Percentiles rank a stretch among this genome's conserved stretches.
Conservation (phyloP, 92 coral and sea anemone genomes). For the Palythoa caribaeorum region DNA sequence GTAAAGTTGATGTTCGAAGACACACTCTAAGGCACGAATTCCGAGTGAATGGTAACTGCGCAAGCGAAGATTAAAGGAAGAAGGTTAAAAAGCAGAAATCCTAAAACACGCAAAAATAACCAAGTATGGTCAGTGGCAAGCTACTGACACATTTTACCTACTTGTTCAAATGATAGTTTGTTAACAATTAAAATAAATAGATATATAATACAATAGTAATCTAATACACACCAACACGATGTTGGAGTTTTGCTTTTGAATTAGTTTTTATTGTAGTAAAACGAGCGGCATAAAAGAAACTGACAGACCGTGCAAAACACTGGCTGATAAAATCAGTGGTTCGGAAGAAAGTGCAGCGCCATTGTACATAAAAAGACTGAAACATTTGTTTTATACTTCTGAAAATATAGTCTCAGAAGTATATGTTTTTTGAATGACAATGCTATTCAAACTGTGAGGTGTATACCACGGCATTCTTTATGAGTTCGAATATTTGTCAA, state of each 20-base stretch:
- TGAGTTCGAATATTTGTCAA: constrained; percentile 27
- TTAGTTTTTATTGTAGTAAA: constrained; percentile 23
- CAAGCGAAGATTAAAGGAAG: constrained; percentile 14
- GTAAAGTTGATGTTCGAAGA: constrained; percentile 88
- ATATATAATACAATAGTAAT: background rate
- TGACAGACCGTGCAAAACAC: background rate
- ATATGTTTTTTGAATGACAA: constrained; percentile 5
- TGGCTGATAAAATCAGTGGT: constrained; percentile 4
- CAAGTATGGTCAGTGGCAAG: background rate
- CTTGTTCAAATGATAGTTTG: background rate
- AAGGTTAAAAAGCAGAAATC: background rate
- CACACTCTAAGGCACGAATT: constrained; percentile 88
- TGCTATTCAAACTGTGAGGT: background rate
- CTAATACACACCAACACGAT: background rate
- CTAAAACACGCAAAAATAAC: background rate
- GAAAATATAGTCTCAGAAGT: background rate
- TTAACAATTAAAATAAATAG: constrained; percentile 4
- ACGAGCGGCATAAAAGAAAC: background rate
- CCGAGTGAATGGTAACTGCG: constrained; percentile 57
- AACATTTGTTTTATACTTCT: constrained; percentile 1
- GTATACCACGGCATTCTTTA: background rate
- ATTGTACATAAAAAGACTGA: background rate
- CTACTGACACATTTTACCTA: background rate
- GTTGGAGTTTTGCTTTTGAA: background rate
- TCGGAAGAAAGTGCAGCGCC: background rate